Evolutionary conservation across 2,888 invertebrate genomes (phyloP), one percentile per base, ranked within the genome.

Genomic region (Hedya salicella): DNA sequence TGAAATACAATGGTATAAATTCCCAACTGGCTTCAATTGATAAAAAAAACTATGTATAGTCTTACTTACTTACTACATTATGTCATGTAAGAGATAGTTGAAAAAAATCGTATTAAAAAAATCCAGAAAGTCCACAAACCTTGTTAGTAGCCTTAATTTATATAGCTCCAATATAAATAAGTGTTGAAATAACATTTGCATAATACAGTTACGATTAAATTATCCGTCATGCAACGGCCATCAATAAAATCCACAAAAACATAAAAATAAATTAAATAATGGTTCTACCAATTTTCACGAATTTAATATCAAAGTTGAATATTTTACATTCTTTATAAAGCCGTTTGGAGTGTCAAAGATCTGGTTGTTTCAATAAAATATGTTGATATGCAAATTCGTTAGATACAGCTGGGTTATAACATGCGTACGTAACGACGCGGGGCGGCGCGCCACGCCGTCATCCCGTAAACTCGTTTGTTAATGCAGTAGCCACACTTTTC

Each of bases 331-430:
- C 79, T 72, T 74, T 82, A 86, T 87, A 82, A 79, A 86, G 85
- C 75, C 76, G 83, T 87, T 76, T 75, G 74, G 77, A 77, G 82
- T 81, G 82, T 87, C 83, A 83, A 83, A 83, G 76, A 75, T 73
- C 75, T 76, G 77, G 77, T 75, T 72, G 72, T 74, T 46, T 71
- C 73, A 75, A 76, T 83, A 83, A 85, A 83, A 75, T 85, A 78
- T 82, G 76, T 80, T 81, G 78, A 78, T 85, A 88, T 88, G 87
- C 78, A 82, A 87, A 88, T 76, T 53, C 53, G 56, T 68, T 77
- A 82, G 85, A 86, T 88, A 87, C 84, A 83, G 86, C 82, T 83
- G 83, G 83, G 78, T 76, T 81, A 75, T 86, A 86, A 86, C 75
- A 78, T 85, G 80, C 80, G 78, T 75, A 83, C 75, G 79, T 83